A percentile compares a stretch with the other conserved stretches of the same genome.
Evolutionary conservation across 1,140 invertebrate genomes (phyloP).

Genomic region (Dermatophagoides farinae): DNA sequence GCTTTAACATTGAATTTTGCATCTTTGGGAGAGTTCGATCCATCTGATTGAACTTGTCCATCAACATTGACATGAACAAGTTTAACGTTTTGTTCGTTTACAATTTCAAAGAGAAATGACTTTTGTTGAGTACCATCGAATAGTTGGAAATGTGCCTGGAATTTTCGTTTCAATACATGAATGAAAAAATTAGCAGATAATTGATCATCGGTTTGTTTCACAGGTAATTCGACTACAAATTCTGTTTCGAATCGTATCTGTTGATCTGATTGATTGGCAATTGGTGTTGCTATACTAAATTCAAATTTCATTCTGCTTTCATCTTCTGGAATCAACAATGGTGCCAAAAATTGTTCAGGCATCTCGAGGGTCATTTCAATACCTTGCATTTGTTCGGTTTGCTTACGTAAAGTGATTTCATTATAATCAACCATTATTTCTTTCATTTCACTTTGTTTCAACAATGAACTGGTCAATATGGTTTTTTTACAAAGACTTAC

Average conservation of each 20-base stretch:
- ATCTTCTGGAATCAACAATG: background rate
- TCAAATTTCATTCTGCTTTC: background rate
- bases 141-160: too few species aligned
- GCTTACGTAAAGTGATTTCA: slow-evolving; percentile 5
- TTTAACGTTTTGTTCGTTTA: too few species aligned
- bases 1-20: too few species aligned
- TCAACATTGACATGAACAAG: too few species aligned
- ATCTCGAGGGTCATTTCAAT: background rate
- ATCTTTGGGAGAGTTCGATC: too few species aligned
- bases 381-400: slow-evolving; percentile 8
- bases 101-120: too few species aligned
- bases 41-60: too few species aligned
- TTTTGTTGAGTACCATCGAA: too few species aligned
- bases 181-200: too few species aligned
- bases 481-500: background rate
- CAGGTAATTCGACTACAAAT: background rate
- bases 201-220: background rate
- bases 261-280: background rate
- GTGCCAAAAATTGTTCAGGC: background rate
- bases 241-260: background rate
- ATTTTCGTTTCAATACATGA: too few species aligned
- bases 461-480: background rate
- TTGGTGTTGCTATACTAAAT: background rate
- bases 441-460: background rate
- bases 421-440: background rate